Evolutionary conservation across 2,113 vertebrate species (phyloP), one percentile per base, ranked within the genome.

Genomic region (Scatophagus argus): DNA sequence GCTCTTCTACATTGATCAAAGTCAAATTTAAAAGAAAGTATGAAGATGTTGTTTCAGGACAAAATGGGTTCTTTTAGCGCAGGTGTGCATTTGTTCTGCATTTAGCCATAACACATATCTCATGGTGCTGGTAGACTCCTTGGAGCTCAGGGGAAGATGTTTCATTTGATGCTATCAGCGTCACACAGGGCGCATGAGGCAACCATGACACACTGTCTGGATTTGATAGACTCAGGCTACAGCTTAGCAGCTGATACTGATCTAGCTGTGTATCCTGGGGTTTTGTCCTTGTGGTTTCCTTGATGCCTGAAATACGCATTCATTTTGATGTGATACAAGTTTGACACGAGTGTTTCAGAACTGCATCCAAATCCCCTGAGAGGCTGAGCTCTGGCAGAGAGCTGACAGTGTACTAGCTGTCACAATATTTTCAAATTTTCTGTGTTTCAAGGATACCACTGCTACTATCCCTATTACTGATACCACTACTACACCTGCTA

Each of bases 271-370:
- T 29, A 54, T 75, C 85, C 72, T 49, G 62, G 68, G 68, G 72
- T 80, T 83, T 79, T 77, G 70, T 74, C 80, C 80, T 77, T 73
- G 60, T 64, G 64, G 56, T 58, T 73, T 54, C 47, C 36, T 60
- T 75, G 73, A 86, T 75, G 74, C 58, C 25, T 69, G 31, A 80
- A 74, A 82, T 77, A 55, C 86, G 43, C 41, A 79, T 82, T 85
- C 44, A 6, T 74, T 90, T 75, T 84, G 51, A 84, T 67, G 51
- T 31, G 43, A 79, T 44, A 8, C 8, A 0, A 86, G 52, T 56
- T 68, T 76, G 73, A 82, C 81, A 73, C 27, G 2, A 69, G 38
- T 41, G 31, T 63, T 81, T 77, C 17, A 61, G 68, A 86, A 52
- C 56, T 34, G 52, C 59, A 64, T 54, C 60, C 46, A 39, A 70